phyloP scores from a whole-genome alignment of 2,888 invertebrate species.

The Arctia plantaginis region DNA sequence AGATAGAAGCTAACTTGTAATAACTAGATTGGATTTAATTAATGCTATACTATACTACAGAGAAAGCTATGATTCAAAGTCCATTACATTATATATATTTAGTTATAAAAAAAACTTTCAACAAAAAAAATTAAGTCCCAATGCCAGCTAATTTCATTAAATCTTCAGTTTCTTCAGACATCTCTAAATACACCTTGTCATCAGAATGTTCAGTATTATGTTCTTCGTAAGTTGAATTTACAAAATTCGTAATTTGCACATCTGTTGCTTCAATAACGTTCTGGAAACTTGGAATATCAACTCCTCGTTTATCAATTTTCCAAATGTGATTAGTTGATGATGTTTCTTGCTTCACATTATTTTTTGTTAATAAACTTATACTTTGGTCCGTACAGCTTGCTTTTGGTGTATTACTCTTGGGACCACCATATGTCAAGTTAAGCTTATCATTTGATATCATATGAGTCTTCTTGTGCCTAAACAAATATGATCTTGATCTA shows the following conservation, averaged over 20 bases:
- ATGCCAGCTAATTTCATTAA: conserved; percentile 34
- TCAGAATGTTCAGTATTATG: conserved; percentile 23
- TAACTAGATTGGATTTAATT: background rate
- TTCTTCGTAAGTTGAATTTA: conserved; percentile 26
- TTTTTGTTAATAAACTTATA: conserved; percentile 4
- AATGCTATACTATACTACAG: background rate
- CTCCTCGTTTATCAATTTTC: conserved; percentile 31
- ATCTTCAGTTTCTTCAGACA: conserved; percentile 48
- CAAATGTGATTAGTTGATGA: conserved; percentile 27
- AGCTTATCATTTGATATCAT: conserved; percentile 20
- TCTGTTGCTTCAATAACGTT: conserved; percentile 29
- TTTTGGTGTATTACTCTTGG: conserved; percentile 11
- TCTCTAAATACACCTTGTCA: conserved; percentile 54
- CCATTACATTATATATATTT: background rate
- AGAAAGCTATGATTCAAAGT: background rate
- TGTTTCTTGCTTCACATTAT: conserved; percentile 5
- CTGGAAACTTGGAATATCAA: conserved; percentile 22
- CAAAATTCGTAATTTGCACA: conserved; percentile 27
- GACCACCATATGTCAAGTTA: conserved; percentile 1
- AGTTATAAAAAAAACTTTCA: background rate
- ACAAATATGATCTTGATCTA: conserved; percentile 58
- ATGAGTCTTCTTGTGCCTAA: conserved; percentile 66
- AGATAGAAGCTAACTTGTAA: too few species aligned
- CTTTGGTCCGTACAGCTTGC: conserved; percentile 6
- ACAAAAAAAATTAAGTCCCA: background rate